Evolutionary conservation across 2,797 vertebrate genomes (phyloP).

Genomic region (Myotis pilosus): DNA sequence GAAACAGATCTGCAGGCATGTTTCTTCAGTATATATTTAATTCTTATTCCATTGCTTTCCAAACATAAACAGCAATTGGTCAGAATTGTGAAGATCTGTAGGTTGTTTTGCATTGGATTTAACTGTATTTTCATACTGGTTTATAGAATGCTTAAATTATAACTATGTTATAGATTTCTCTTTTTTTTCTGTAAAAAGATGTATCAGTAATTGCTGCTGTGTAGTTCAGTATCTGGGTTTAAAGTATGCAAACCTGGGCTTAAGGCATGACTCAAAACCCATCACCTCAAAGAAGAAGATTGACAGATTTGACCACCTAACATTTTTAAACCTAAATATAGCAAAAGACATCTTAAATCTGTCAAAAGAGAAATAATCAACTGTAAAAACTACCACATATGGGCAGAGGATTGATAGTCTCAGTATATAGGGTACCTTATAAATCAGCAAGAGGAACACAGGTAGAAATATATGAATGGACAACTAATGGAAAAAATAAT

Average conservation of each 20-base stretch:
- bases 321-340: not conserved
- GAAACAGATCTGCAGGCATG: conserved; percentile 92
- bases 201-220: not conserved
- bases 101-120: conserved; percentile 19
- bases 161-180: not conserved
- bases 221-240: not conserved
- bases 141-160: conserved; percentile 1
- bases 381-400: not conserved
- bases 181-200: not conserved
- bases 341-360: not conserved
- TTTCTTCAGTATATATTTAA: conserved; percentile 23
- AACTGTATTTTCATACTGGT: conserved; percentile 5
- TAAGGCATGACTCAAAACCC: not conserved
- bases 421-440: not conserved
- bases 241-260: conserved; percentile 8
- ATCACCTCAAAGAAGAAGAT: conserved; percentile 1
- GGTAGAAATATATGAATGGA: not conserved
- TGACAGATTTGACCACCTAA: not conserved
- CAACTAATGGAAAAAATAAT: conserved; percentile 31
- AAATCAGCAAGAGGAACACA: not conserved
- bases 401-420: not conserved
- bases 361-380: conserved; percentile 27
- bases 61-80: not conserved
- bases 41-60: not conserved
- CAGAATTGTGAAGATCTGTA: not conserved